A percentile compares a stretch with the other conserved stretches of the same genome.
Conservation (phyloP, 2,113 vertebrate species). For the Thunnus thynnus region DNA sequence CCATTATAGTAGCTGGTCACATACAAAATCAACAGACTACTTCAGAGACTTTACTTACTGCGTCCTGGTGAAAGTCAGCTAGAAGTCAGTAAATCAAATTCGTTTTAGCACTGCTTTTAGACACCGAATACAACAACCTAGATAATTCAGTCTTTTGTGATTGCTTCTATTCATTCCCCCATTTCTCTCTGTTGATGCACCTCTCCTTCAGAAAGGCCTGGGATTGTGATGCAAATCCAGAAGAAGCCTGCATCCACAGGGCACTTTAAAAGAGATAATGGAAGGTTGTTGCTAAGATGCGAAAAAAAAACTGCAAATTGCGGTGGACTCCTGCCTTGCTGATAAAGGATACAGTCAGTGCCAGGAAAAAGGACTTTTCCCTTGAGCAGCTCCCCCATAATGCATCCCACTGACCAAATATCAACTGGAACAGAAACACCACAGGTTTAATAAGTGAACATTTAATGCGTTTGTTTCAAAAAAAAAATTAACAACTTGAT, state of each 20-base stretch:
- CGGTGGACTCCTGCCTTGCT: neutral
- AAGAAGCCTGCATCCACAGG: constrained; percentile 16
- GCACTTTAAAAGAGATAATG: constrained; percentile 25
- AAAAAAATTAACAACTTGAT: neutral
- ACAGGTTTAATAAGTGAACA: neutral
- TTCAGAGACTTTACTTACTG: neutral
- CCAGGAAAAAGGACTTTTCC: constrained; percentile 97
- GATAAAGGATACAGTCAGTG: constrained; percentile 97
- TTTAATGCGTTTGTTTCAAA: neutral
- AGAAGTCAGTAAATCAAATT: constrained; percentile 50
- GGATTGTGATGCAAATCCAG: constrained; percentile 70
- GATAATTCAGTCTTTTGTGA: constrained; percentile 51
- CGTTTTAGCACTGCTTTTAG: constrained; percentile 8
- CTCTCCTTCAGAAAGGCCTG: constrained; percentile 27
- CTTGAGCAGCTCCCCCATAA: constrained; percentile 98
- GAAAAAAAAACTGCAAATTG: constrained; percentile 15
- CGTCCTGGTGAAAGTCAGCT: neutral
- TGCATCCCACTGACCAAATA: constrained; percentile 99
- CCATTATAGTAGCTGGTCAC: neutral
- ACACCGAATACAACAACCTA: constrained; percentile 22
- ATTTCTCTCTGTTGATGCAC: neutral
- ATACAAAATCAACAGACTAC: neutral
- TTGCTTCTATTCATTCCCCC: constrained; percentile 37
- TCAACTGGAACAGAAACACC: constrained; percentile 88
- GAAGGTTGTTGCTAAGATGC: constrained; percentile 19